Percentiles rank a stretch among this genome's conserved stretches.
Conservation (phyloP, 2,888 invertebrate genomes). For the Polyommatus iphigenia region DNA sequence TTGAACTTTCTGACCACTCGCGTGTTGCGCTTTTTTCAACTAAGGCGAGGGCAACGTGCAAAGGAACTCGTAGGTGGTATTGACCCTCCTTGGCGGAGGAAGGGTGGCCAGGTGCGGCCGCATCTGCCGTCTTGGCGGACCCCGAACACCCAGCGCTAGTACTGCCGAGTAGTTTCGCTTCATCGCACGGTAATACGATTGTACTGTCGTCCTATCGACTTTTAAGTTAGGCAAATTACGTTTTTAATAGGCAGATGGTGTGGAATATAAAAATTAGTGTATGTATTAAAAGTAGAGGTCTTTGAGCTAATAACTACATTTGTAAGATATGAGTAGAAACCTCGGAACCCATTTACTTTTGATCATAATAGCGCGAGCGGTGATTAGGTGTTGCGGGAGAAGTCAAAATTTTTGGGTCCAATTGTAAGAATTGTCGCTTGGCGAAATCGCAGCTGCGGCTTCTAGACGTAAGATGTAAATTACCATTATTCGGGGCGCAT, state of each 20-base stretch:
- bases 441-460: constrained; percentile 74
- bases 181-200: constrained; percentile 48
- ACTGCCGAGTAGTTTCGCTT: constrained; percentile 59
- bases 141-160: constrained; percentile 57
- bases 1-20: constrained; percentile 54
- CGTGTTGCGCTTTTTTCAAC: constrained; percentile 68
- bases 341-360: not conserved
- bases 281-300: not conserved
- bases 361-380: not conserved
- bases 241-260: not conserved
- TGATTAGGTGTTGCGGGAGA: not conserved
- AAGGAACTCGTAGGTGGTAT: constrained; percentile 74
- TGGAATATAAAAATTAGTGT: not conserved
- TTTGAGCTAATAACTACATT: not conserved
- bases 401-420: constrained; percentile 29
- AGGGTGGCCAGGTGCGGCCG: constrained; percentile 77
- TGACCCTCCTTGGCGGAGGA: constrained; percentile 69
- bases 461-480: constrained; percentile 79
- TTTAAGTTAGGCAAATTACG: not conserved
- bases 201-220: not conserved
- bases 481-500: constrained; percentile 72
- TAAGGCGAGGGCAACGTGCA: constrained; percentile 52
- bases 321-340: not conserved
- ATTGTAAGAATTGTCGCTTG: constrained; percentile 40
- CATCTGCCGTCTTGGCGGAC: constrained; percentile 75